Conservation (phyloP, 2,113 vertebrate genomes). For the Oenanthe melanoleuca region DNA sequence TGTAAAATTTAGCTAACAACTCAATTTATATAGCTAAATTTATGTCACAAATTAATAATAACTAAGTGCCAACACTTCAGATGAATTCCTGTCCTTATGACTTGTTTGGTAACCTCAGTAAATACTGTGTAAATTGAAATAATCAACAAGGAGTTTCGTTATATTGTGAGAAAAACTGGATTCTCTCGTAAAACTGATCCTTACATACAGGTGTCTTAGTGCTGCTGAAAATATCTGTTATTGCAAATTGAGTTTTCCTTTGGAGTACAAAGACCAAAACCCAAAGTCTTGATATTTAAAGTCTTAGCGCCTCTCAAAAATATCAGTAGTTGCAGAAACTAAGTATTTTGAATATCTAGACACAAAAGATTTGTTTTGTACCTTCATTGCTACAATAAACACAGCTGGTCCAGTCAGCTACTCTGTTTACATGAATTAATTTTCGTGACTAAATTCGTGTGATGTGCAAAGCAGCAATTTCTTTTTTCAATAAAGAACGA, state of each 20-base stretch:
- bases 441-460: background rate
- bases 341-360: background rate
- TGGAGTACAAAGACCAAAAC: background rate
- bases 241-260: background rate
- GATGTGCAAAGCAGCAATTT: background rate
- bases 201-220: background rate
- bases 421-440: background rate
- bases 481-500: background rate
- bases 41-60: background rate
- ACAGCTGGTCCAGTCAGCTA: background rate
- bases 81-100: background rate
- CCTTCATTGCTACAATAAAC: background rate
- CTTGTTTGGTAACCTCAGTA: background rate
- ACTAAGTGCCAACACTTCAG: background rate
- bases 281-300: background rate
- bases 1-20: background rate
- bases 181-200: background rate
- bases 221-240: background rate
- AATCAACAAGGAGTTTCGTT: background rate
- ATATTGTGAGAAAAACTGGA: background rate
- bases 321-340: background rate
- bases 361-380: background rate
- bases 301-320: background rate
- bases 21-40: background rate
- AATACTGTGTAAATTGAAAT: background rate